These are phyloP conservation scores for Oithona nana DNA, from an alignment of 2,888 invertebrate species.

Conservation along the genomic window DNA sequence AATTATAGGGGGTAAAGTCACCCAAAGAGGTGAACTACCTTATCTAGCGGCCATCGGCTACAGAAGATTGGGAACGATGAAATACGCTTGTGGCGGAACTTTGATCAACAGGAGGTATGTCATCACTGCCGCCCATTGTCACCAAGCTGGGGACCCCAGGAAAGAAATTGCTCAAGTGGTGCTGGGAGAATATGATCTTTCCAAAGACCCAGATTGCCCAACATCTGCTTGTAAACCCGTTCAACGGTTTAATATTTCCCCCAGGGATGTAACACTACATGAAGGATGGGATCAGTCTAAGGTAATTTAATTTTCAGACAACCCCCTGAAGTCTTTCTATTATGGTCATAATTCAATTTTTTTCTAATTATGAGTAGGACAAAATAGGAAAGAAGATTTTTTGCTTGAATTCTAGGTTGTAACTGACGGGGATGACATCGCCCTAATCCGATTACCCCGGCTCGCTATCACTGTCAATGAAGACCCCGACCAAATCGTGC, in stretches of 20 bases:
- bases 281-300: background rate
- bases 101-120: constrained; percentile 13
- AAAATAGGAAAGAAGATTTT: no score
- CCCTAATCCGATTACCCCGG: constrained; percentile 4
- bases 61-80: background rate
- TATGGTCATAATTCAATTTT: no score
- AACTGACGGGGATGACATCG: constrained; percentile 1
- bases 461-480: background rate
- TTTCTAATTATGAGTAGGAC: no score
- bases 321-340: no score
- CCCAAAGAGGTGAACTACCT: background rate
- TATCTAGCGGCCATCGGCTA: background rate
- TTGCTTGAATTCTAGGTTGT: background rate
- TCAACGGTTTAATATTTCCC: background rate
- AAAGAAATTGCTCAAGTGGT: background rate
- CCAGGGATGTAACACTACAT: background rate
- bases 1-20: background rate
- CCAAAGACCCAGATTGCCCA: constrained; percentile 7
- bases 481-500: background rate
- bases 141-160: background rate
- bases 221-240: background rate
- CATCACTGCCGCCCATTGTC: constrained; percentile 11
- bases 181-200: constrained; percentile 2
- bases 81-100: constrained; percentile 9
- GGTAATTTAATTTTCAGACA: no score